Conservation (phyloP, 2,113 vertebrate genomes). For the Scopus umbretta region DNA sequence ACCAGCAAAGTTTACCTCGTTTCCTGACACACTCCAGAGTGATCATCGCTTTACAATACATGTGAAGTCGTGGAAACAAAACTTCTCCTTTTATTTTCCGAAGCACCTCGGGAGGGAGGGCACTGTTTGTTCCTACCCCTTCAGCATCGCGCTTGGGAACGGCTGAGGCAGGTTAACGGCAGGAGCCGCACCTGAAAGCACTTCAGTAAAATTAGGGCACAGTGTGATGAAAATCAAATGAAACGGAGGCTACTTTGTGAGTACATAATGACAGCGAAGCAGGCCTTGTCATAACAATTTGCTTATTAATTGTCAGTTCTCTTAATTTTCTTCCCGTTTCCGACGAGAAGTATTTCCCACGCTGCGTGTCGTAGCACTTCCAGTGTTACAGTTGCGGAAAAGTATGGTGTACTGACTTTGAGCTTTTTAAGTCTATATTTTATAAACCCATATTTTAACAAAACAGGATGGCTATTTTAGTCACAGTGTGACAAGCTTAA, state of each 20-base stretch:
- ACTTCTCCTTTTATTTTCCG: neutral
- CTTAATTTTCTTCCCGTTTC: neutral
- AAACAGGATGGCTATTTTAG: neutral
- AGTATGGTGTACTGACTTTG: neutral
- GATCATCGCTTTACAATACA: neutral
- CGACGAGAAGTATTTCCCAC: neutral
- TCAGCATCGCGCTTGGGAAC: rapidly evolving
- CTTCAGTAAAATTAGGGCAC: neutral
- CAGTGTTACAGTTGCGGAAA: neutral
- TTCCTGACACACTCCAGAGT: neutral
- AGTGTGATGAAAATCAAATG: neutral
- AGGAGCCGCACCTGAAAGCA: neutral
- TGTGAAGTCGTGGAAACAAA: neutral
- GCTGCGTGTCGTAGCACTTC: rapidly evolving
- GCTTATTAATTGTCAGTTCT: neutral
- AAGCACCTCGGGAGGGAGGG: neutral
- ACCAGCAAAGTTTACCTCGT: neutral
- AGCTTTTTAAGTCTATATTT: neutral
- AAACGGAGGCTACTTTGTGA: neutral
- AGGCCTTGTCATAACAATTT: neutral
- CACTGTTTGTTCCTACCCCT: neutral
- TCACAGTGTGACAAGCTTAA: neutral
- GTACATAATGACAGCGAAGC: neutral
- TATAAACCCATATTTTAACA: neutral
- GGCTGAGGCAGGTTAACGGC: neutral